Evolutionary conservation across 2,888 invertebrate species (phyloP), one percentile per base, ranked within the genome.

Genomic region (Zeuzera pyrina): DNA sequence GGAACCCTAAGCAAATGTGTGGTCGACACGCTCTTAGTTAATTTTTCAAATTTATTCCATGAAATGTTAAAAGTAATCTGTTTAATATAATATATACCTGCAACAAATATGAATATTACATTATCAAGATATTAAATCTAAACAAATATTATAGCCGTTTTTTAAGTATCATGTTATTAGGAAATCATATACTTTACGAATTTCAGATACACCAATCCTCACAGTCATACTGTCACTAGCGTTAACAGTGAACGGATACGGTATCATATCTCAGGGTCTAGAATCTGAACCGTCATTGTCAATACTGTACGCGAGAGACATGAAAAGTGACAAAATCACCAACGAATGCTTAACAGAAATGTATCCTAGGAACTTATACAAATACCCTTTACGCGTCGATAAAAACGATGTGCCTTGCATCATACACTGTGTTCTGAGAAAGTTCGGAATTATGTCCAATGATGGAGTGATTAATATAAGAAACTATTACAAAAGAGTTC

Each of bases 391-490:
- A 2, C 60, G 53, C 7, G 72, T 83, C 16, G 78, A 79, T 37
- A 57, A 70, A 23, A 79, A 77, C 30, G 81, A 83, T 3, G 62
- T 83, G 1, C 81, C 81, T 0, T 83, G 81, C 41, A 74, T 83
- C 29, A 72, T 83, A 34, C 81, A 81, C 36, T 83, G 81, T 40
- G 79, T 83, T 24, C 51, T 83, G 32, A 79, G 71, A 50, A 81
- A 79, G 37, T 83, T 83, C 38, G 81, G 77, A 7, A 83, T 83
- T 14, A 83, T 83, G 78, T 53, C 69, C 6, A 79, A 73, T 27
- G 79, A 78, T 28, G 81, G 81, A 1, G 52, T 48, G 2, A 78
- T 83, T 6, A 81, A 71, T 35, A 77, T 79, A 33, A 65, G 60
- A 42, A 79, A 79, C 36, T 83, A 83, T 47, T 78, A 83, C 42